Conservation (phyloP, 2,113 vertebrate species). For the Riparia riparia region DNA sequence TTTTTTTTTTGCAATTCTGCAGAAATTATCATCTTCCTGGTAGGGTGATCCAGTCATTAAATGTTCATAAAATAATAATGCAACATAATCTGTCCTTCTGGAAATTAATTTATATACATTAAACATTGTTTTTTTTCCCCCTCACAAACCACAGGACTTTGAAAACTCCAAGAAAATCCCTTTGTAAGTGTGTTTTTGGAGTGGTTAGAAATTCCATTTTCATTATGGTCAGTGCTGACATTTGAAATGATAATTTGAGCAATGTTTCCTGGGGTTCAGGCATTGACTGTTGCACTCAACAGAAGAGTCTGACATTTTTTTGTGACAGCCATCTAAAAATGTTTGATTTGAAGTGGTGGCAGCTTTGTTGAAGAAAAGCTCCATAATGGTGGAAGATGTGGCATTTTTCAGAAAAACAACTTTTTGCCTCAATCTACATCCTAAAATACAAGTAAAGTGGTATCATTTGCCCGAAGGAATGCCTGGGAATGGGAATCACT, state of each 20-base stretch:
- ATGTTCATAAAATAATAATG: background rate
- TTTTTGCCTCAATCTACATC: background rate
- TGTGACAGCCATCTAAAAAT: slow-evolving; percentile 3
- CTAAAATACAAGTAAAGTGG: background rate
- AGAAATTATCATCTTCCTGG: background rate
- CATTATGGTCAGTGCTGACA: background rate
- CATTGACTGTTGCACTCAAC: background rate
- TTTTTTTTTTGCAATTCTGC: background rate
- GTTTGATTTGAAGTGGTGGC: background rate
- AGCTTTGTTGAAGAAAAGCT: slow-evolving; percentile 3
- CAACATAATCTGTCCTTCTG: background rate
- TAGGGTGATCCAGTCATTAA: background rate
- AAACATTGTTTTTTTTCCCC: background rate
- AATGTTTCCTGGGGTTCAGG: background rate
- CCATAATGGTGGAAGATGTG: background rate
- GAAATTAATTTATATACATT: background rate
- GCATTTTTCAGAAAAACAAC: slow-evolving; percentile 7
- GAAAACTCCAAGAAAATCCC: background rate
- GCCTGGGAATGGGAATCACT: background rate
- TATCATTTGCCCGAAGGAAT: background rate
- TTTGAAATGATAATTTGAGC: slow-evolving; percentile 5
- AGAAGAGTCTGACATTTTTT: background rate
- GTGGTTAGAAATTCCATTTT: background rate
- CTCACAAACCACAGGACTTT: background rate
- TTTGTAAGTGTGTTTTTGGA: background rate